phyloP scores from a whole-genome alignment of 2,797 vertebrate species.

The Phyllotis vaccarum region DNA sequence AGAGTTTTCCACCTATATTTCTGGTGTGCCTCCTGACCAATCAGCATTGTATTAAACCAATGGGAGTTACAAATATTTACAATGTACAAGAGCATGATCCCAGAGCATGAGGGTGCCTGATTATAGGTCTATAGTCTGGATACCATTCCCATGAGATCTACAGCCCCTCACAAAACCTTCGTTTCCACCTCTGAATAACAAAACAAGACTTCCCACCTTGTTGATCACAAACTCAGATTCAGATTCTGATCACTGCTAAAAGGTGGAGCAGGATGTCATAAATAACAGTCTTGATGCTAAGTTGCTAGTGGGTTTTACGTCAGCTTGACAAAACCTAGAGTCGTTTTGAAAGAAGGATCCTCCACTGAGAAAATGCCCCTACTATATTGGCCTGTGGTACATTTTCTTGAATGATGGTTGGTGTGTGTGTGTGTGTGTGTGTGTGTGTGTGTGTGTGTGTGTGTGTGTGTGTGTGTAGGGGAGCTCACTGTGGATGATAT shows the following conservation, averaged over 20 bases:
- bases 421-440: no score
- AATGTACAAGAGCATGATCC: no score
- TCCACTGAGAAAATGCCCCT: neutral
- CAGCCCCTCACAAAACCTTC: neutral
- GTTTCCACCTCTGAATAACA: slow-evolving; percentile 5
- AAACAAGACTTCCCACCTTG: neutral
- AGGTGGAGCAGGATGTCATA: neutral
- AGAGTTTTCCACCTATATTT: no score
- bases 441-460: no score
- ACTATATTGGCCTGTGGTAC: no score
- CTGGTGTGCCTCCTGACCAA: no score
- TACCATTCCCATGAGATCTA: neutral
- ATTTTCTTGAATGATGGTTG: neutral
- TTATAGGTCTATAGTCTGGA: neutral
- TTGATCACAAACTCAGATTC: neutral
- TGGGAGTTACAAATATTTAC: no score
- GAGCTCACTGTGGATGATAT: no score
- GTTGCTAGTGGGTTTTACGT: neutral
- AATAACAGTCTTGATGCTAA: neutral
- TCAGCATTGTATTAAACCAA: no score
- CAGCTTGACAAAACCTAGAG: neutral
- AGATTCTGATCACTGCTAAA: slow-evolving; percentile 29
- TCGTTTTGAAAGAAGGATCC: neutral
- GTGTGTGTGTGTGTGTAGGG: no score
- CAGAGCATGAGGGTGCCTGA: neutral